Evolutionary conservation across 2,888 invertebrate species (phyloP), one percentile per base, ranked within the genome.

Genomic region (Nomada goodeniana): DNA sequence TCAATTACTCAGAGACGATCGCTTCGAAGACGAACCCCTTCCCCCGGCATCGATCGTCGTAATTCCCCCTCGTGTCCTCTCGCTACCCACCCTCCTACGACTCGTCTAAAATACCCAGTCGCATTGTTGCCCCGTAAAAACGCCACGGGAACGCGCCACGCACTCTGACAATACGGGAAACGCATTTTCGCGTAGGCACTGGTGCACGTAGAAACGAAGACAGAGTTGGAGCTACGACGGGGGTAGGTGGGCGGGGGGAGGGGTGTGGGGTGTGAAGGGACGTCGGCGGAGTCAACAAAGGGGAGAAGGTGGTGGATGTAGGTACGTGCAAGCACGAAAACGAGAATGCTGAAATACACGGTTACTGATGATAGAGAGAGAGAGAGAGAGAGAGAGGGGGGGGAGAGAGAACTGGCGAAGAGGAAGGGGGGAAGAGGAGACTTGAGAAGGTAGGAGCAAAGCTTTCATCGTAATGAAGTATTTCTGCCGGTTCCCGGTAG

Each of bases 391-490:
- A 2, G 68, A 52, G 18, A 42, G 29, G 11, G 29, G 60, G 5
- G 65, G 10, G 47, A 7, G 47, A 9, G 36, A 20, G 67, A 36
- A 36, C 7, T 50, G 69, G 63, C 18, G 20, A 26, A 29, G 60
- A 57, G 52, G 63, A 59, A 61, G 72, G 55, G 47, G 75, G 76
- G 71, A 65, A 65, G 81, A 84, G 80, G 76, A 80, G 76, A 69
- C 52, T 76, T 59, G 77, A 76, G 77, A 78, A 84, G 85, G 85
- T 84, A 80, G 84, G 84, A 79, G 86, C 82, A 70, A 87, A 92
- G 93, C 93, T 93, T 93, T 93, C 92, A 93, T 93, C 92, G 90
- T 93, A 92, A 93, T 93, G 93, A 93, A 93, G 92, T 92, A 91
- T 92, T 92, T 91, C 89, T 90, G 87, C 86, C 89, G 86, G 89